phyloP scores from a whole-genome alignment of 2,113 vertebrate species.

The Bubo blakistoni region DNA sequence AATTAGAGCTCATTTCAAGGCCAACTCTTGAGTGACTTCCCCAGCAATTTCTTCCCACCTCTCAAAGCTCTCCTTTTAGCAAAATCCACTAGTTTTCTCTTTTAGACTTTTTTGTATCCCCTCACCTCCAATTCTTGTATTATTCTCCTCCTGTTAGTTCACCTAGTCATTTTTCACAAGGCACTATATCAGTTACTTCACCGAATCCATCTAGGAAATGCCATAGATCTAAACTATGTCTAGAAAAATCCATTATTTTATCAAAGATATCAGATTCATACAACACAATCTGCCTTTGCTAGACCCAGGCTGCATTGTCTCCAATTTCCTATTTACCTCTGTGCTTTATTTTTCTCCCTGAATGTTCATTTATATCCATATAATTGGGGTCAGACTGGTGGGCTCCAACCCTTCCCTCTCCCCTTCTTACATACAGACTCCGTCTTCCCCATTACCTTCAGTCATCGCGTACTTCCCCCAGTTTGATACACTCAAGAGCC shows the following conservation, averaged over 20 bases:
- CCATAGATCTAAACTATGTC: not conserved
- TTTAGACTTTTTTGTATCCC: not conserved
- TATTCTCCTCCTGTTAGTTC: not conserved
- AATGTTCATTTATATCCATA: not conserved
- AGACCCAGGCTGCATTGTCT: not conserved
- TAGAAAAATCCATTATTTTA: conserved; percentile 25
- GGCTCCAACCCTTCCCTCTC: not conserved
- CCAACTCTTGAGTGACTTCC: not conserved
- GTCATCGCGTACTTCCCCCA: not conserved
- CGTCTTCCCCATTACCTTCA: not conserved
- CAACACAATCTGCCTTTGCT: not conserved
- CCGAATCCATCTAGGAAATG: not conserved
- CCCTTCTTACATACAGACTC: not conserved
- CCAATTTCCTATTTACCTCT: not conserved
- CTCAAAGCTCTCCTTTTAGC: not conserved
- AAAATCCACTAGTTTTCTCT: not conserved
- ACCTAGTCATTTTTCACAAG: not conserved
- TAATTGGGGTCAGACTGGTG: not conserved
- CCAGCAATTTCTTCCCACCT: not conserved
- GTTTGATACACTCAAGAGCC: not conserved
- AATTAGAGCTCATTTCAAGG: not conserved
- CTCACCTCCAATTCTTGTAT: not conserved
- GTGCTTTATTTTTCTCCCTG: not conserved
- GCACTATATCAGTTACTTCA: not conserved
- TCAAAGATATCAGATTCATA: not conserved